Evolutionary conservation across 2,797 vertebrate species (phyloP), one percentile per base, ranked within the genome.

Genomic region (Danionella dracula): DNA sequence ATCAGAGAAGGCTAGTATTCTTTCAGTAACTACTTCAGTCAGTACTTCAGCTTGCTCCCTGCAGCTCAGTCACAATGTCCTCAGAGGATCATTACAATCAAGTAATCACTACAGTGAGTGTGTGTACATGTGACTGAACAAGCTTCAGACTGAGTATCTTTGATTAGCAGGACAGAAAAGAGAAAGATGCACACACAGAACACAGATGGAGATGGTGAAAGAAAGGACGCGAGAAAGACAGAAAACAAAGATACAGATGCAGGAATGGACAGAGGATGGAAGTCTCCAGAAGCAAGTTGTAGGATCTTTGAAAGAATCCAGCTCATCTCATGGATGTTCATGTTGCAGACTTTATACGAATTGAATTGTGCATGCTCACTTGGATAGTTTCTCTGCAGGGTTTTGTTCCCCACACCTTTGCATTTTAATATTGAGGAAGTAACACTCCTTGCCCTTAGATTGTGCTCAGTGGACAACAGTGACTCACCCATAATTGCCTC

Each of bases 101-200:
- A 10, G 21, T 32, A 55, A 61, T 48, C 48, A 38, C 38, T 54
- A 16, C 45, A 61, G 34, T 3, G 58, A 59, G 44, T 56, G 62
- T 45, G 31, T 56, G 62, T 45, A 49, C n/a, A n/a, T 56, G 54
- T 56, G 50, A 66, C 55, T 55, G 45, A 34, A 34, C 50, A 35
- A 48, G 49, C 62, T 65, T 65, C 40, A 46, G 49, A 38, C 32
- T 31, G 67, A 69, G 13, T 12, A 31, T 53, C 46, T 69, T 12
- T 69, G 67, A 59, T 59, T 59, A 68, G 35, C 27, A 16, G 11
- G 5, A 44, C 20, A 11, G 15, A 57, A 21, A 35, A 16, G 29
- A 38, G 58, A 57, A 37, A 50, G 42, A 49, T 2, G 11, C 16
- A 12, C 10, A 20, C 16, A 53, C 21, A 41, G 53, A 42, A 37